Evolutionary conservation across 2,113 vertebrate species (phyloP), one percentile per base, ranked within the genome.

Genomic region (Collichthys lucidus): DNA sequence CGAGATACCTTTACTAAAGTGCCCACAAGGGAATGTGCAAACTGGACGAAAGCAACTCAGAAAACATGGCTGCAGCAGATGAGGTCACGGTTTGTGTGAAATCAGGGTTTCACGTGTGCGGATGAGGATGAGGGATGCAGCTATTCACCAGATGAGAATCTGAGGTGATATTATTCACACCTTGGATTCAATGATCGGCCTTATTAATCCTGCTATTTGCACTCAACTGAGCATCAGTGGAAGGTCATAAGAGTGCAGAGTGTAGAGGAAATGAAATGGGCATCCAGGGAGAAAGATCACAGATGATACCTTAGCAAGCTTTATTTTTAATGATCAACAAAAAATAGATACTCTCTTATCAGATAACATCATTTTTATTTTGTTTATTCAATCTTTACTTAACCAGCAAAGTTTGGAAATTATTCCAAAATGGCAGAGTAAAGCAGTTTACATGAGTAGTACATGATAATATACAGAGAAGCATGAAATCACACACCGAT

Each of bases 181-280:
- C 26, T 47, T 47, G 35, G 49, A 68, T 50, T 61, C 19, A 44
- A 5, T 1, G 4, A 6, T 19, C 3, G 5, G 63, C 19, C 22
- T 74, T n/a, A 73, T 74, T 61, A 46, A 66, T 74, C 55, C 11
- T 73, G 44, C 31, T 17, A 40, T 22, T 53, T 60, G 22, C 26
- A 78, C 3, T 72, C 29, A 17, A 60, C 40, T 15, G 19, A 11
- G 0, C 11, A 20, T 57, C 70, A 52, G 53, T 47, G 40, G 64
- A 26, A 65, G 61, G 26, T 55, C 70, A 79, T 4, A 11, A n/a
- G 17, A 15, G 26, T 3, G 1, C 44, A 3, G 60, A 20, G 42
- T 11, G 59, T 57, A 61, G 57, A 29, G 57, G 29, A 20, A 40
- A 35, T 47, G 10, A 12, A 68, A 17, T 20, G 40, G 22, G 9